Conservation (phyloP, 2,797 vertebrate species). For the Carapus acus region DNA sequence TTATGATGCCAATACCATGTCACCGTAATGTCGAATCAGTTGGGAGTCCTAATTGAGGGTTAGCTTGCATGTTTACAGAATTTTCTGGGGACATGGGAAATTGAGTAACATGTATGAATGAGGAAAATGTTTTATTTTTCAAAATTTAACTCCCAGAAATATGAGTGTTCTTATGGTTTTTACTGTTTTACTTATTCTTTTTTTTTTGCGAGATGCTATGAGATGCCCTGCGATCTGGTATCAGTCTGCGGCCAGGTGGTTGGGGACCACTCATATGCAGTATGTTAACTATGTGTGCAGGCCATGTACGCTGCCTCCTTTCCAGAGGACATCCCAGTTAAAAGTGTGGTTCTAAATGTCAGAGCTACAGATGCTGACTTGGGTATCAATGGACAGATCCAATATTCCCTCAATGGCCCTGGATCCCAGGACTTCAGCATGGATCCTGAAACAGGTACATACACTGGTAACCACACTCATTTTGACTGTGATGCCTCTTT, state of each 20-base stretch:
- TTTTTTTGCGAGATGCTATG: no score
- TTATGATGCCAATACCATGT: no score
- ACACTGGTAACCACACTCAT: not conserved
- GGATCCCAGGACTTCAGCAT: constrained; percentile 87
- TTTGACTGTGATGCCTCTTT: no score
- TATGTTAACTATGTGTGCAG: constrained; percentile 58
- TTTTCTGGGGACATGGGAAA: no score
- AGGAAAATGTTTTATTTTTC: no score
- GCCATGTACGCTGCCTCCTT: constrained; percentile 78
- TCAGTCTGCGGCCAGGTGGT: not conserved
- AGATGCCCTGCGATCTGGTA: not conserved
- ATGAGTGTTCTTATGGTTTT: no score
- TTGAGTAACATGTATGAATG: no score
- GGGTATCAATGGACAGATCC: constrained; percentile 82
- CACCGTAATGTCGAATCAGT: no score
- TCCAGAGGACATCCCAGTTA: constrained; percentile 82
- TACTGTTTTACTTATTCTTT: no score
- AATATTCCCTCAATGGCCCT: constrained; percentile 83
- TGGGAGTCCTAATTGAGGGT: no score
- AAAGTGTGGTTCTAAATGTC: constrained; percentile 81
- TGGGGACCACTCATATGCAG: constrained; percentile 6
- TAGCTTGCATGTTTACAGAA: no score
- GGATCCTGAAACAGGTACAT: constrained; percentile 84
- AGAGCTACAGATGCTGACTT: constrained; percentile 84
- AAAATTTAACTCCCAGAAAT: no score